Evolutionary conservation across 2,113 vertebrate species (phyloP), one percentile per base, ranked within the genome.

Genomic region (Sylvia atricapilla): DNA sequence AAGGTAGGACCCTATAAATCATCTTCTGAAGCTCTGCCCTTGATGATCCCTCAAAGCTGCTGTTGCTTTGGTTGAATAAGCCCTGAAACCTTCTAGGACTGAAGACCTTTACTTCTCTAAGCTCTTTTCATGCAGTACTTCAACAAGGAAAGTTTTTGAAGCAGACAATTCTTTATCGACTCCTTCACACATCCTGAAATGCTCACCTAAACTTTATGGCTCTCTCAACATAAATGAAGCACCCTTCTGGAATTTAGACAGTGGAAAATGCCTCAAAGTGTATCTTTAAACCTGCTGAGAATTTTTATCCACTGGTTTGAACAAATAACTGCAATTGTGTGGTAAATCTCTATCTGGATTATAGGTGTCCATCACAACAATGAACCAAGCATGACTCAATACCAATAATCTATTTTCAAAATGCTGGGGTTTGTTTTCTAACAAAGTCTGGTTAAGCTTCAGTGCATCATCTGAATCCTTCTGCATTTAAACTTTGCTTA

Each of bases 81-180:
- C 76, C 68, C 85, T 84, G 72, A 90, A 93, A 87, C 59, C 33
- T 93, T 94, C 58, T 41, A 90, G 56, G 47, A 95, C 70, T 74
- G 27, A 88, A 90, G 84, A 92, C 31, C 60, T 84, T 77, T 64
- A 86, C 64, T 90, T 86, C 74, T 80, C 21, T 59, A 85, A 93
- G 55, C 33, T 85, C 68, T 93, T 93, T 75, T 81, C 58, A 55
- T n/a, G 72, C 31, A 82, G 49, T 53, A 49, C n/a, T 64, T 68
- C 39, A 94, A 92, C 43, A 94, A 94, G 86, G 78, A 63, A 80
- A 81, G 50, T 53, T 94, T 95, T 77, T 88, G 63, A 93, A 92
- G 62, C 58, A 84, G 73, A 56, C 87, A 87, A 63, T 91, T 94
- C 69, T 95, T 74, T 91, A 82, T 76, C 1, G 2, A 84, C 68